Percentiles rank a stretch among this genome's conserved stretches.
Evolutionary conservation across 2,113 vertebrate genomes (phyloP).

Genomic region (Cynopterus brachyotis): DNA sequence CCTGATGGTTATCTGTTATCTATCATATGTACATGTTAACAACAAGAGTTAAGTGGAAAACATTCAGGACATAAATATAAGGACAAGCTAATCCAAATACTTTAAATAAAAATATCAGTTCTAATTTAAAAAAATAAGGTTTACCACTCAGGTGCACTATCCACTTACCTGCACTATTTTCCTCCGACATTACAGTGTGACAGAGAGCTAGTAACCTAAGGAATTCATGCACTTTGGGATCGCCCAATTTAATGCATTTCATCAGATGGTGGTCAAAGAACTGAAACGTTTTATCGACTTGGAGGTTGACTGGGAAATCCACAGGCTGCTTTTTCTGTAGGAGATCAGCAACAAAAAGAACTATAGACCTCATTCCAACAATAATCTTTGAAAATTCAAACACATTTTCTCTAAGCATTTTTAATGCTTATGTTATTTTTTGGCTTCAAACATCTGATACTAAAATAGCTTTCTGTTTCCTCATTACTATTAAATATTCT

Average conservation of each 20-base stretch:
- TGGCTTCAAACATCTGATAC: not conserved
- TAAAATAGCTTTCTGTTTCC: not conserved
- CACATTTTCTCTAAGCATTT: not conserved
- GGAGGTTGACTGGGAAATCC: conserved; percentile 82
- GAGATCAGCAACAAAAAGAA: not conserved
- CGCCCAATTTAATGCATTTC: conserved; percentile 82
- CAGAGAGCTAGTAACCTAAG: conserved; percentile 86
- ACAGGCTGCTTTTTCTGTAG: conserved; percentile 80
- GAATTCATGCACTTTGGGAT: conserved; percentile 84
- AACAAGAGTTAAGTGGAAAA: not conserved
- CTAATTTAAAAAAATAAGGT: not conserved
- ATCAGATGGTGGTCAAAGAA: conserved; percentile 84
- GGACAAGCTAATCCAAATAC: not conserved
- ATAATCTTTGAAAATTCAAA: conserved; percentile 26
- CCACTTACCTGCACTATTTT: conserved; percentile 83
- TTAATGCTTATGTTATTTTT: not conserved
- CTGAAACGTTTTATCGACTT: conserved; percentile 79
- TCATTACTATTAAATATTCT: not conserved
- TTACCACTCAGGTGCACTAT: not conserved
- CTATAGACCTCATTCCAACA: not conserved
- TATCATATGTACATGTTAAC: not conserved
- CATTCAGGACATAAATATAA: not conserved
- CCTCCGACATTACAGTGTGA: conserved; percentile 88
- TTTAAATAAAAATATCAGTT: not conserved
- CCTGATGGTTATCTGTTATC: not conserved